Evolutionary conservation across 2,113 vertebrate genomes (phyloP).

Genomic region (Thymallus thymallus): DNA sequence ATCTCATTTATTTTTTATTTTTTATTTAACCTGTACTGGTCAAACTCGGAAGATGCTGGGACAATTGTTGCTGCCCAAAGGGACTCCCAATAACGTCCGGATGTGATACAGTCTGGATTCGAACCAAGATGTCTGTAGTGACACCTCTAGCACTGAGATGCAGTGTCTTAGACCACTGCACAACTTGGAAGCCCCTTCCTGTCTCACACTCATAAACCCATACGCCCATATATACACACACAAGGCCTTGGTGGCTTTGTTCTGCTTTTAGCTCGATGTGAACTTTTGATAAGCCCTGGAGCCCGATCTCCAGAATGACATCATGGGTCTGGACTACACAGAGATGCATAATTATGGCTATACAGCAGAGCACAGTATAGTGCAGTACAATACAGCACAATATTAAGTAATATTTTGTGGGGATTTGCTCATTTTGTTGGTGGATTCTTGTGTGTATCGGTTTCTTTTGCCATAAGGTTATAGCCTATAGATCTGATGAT

Average conservation of each 20-base stretch:
- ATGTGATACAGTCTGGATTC: no score
- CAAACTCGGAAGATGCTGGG: no score
- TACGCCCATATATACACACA: constrained; percentile 26
- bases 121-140: no score
- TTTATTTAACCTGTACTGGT: no score
- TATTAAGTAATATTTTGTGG: neutral
- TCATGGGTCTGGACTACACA: neutral
- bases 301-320: constrained; percentile 78
- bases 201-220: neutral
- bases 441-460: neutral
- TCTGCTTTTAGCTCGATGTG: constrained; percentile 89
- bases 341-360: no score
- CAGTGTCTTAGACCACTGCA: no score
- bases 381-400: neutral
- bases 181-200: no score
- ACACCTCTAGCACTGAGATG: no score
- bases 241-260: constrained; percentile 71
- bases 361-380: constrained; percentile 22
- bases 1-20: no score
- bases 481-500: neutral
- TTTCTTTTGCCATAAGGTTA: neutral
- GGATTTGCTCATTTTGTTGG: neutral
- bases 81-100: no score
- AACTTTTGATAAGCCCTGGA: constrained; percentile 84
- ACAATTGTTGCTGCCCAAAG: no score